phyloP scores from a whole-genome alignment of 2,113 vertebrate species.

The Ivindomyrus marchei region DNA sequence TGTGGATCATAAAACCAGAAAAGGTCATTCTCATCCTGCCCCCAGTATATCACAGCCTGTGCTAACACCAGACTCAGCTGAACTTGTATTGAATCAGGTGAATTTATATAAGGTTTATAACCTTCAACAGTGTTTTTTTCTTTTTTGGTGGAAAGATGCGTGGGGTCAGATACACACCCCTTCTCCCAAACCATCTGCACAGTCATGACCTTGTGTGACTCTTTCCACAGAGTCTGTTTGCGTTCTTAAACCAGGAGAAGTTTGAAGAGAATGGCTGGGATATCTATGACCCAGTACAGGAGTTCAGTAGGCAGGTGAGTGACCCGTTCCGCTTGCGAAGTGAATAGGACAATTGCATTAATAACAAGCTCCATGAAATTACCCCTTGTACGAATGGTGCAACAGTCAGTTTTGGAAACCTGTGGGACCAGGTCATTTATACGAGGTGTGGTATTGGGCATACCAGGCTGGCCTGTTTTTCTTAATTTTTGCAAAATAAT shows the following conservation, averaged over 20 bases:
- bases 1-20: neutral
- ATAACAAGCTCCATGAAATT: neutral
- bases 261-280: conserved; percentile 83
- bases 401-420: neutral
- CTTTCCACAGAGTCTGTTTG: conserved; percentile 73
- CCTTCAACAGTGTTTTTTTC: neutral
- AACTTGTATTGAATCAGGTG: neutral
- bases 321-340: neutral
- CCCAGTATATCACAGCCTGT: neutral
- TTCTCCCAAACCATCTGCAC: neutral
- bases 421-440: neutral
- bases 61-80: neutral
- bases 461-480: neutral
- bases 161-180: neutral
- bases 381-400: neutral
- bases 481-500: neutral
- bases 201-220: neutral
- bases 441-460: neutral
- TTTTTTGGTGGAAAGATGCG: neutral
- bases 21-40: neutral
- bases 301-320: conserved; percentile 85
- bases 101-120: neutral
- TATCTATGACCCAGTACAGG: conserved; percentile 80
- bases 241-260: conserved; percentile 87
- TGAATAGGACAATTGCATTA: neutral